Conservation (phyloP, 1,140 invertebrate genomes). For the Drosophila setifemur region DNA sequence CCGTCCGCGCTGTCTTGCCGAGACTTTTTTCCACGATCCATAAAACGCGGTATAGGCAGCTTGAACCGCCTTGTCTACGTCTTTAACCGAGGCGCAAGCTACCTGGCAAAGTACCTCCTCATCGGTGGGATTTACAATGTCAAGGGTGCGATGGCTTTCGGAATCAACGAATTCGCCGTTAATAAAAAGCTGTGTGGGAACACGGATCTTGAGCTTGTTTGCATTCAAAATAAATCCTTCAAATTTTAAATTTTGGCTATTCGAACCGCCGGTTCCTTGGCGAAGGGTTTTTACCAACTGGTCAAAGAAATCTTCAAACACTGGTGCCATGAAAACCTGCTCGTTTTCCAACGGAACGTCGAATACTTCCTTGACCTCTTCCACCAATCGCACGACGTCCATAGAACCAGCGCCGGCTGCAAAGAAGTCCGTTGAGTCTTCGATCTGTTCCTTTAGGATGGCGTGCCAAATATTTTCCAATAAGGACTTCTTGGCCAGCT, state of each 20-base stretch:
- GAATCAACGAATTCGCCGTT: slow-evolving; percentile 94
- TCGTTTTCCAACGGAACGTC: slow-evolving; percentile 91
- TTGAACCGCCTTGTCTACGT: slow-evolving; percentile 93
- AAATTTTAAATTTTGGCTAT: slow-evolving; percentile 84
- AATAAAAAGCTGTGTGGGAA: slow-evolving; percentile 95
- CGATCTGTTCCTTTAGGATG: slow-evolving; percentile 91
- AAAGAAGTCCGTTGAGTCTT: slow-evolving; percentile 95
- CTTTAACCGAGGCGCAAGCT: slow-evolving; percentile 88
- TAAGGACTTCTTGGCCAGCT: slow-evolving; percentile 86
- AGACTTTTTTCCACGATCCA: slow-evolving; percentile 95
- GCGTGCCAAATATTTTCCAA: slow-evolving; percentile 91
- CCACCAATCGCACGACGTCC: slow-evolving; percentile 96
- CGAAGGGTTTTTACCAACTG: slow-evolving; percentile 68
- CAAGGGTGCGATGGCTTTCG: slow-evolving; percentile 86
- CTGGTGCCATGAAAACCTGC: slow-evolving; percentile 96
- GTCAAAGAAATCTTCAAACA: slow-evolving; percentile 91
- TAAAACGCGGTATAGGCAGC: slow-evolving; percentile 94
- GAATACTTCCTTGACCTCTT: slow-evolving; percentile 94
- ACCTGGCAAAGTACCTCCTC: slow-evolving; percentile 92
- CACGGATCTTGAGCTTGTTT: slow-evolving; percentile 93
- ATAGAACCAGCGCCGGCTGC: slow-evolving; percentile 95
- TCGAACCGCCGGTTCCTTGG: slow-evolving; percentile 39
- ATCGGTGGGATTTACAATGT: slow-evolving; percentile 92
- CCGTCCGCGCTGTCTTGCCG: slow-evolving; percentile 90
- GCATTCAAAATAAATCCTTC: slow-evolving; percentile 89